These are phyloP conservation scores for Dolichallabes microphthalmus DNA, from an alignment of 2,113 vertebrate genomes.

Conservation along the genomic window DNA sequence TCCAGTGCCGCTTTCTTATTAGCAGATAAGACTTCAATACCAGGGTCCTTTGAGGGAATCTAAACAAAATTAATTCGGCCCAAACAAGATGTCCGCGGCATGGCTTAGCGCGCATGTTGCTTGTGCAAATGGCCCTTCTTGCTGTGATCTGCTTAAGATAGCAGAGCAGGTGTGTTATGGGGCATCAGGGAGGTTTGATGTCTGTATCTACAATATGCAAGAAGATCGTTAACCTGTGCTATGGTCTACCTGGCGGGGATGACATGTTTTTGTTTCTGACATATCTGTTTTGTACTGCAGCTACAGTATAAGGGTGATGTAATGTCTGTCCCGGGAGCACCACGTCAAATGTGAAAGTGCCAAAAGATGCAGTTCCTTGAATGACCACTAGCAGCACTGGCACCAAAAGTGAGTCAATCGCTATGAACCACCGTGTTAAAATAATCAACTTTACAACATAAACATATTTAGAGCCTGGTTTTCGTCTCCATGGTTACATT, in stretches of 20 bases:
- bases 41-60: constrained; percentile 37
- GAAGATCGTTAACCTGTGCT: constrained; percentile 29
- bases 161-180: constrained; percentile 8
- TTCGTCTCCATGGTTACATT: no score
- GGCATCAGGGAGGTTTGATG: constrained; percentile 17
- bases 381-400: no score
- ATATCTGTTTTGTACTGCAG: not conserved
- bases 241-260: not conserved
- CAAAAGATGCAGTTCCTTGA: no score
- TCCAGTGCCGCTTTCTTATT: constrained; percentile 52
- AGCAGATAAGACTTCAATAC: constrained; percentile 55
- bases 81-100: constrained; percentile 39
- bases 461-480: no score
- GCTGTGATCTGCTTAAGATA: constrained; percentile 37
- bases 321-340: not conserved
- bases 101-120: constrained; percentile 3
- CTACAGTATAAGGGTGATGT: not conserved
- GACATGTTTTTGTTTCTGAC: not conserved
- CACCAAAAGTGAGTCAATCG: no score
- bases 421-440: no score
- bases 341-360: no score
- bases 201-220: not conserved
- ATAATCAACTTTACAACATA: no score
- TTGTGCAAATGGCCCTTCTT: constrained; percentile 22
- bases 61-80: constrained; percentile 49